These are phyloP conservation scores for Cotesia congregata DNA, from an alignment of 2,888 invertebrate genomes.

Conservation along the genomic window DNA sequence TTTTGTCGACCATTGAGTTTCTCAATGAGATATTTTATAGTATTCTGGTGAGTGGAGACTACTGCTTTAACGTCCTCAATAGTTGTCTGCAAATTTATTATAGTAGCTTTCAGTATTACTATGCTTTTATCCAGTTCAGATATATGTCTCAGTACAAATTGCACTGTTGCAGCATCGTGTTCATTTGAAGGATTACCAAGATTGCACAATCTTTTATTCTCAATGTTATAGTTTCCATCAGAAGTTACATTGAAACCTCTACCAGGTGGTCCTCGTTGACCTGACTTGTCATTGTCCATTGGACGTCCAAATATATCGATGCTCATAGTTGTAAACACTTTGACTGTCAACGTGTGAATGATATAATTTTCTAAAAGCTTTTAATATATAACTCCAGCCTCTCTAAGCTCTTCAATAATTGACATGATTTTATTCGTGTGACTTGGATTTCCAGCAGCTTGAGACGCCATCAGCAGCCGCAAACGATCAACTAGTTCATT, in stretches of 20 bases:
- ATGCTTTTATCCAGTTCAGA: not conserved
- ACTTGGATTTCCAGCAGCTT: conserved; percentile 44
- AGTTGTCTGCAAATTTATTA: no score
- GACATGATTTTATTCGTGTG: conserved; percentile 45
- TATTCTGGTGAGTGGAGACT: no score
- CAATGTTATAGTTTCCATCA: conserved; percentile 40
- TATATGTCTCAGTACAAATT: no score
- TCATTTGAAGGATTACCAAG: conserved; percentile 21
- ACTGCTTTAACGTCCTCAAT: no score
- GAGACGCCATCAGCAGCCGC: conserved; percentile 42
- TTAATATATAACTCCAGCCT: conserved; percentile 47
- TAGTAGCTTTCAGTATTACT: no score
- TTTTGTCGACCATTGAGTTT: no score
- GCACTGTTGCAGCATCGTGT: conserved; percentile 27
- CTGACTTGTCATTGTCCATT: no score
- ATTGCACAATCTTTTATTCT: conserved; percentile 38
- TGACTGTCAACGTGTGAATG: not conserved
- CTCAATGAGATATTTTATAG: no score
- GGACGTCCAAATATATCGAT: no score
- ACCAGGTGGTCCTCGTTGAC: no score
- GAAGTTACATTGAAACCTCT: conserved; percentile 30
- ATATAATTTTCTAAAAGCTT: not conserved
- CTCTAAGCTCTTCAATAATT: conserved; percentile 45
- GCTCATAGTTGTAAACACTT: not conserved
- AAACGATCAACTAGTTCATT: conserved; percentile 47